Evolutionary conservation across 1,140 invertebrate genomes (phyloP), one percentile per base, ranked within the genome.

Genomic region (Diprion similis): DNA sequence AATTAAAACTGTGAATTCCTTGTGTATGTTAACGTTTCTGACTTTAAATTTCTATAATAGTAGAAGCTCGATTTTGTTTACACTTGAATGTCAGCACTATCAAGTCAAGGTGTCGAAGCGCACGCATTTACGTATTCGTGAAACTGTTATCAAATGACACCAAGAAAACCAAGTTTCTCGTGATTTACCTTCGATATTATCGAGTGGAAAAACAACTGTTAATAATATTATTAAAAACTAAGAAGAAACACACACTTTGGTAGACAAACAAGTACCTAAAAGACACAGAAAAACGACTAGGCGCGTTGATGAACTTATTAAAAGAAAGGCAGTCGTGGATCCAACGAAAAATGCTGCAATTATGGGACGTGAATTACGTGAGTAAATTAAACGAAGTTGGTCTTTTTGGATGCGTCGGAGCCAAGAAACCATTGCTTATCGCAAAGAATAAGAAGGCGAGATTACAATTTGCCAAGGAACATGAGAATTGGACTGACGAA

Each of bases 401-500:
- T 47, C 45, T 73, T 65, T 46, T 65, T 46, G 71, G 70, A 47
- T 46, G 66, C 47, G 59, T 73, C 9, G 66, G 70, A 10, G 66
- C 11, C 18, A 77, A 75, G 51, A 75, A 75, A 59, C 67, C 72
- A n/a, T 71, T 75, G 17, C 66, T 77, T 64, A 70, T 24, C 10
- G 45, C 45, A 10, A 64, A 45, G 11, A 77, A 75, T 71, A 19
- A 24, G 11, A 70, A 67, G 71, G 73, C 46, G 24, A 37, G 74
- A 66, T 66, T 77, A 19, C n/a, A 71, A 45, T 75, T 73, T 59
- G 72, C 72, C 24, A 37, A 67, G 37, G 37, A 74, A 37, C 37
- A 77, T 51, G 37, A 66, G 10, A 17, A 68, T 8, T 78, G 70
- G 74, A 76, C 73, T 66, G 66, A 15, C 18, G 10, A 74, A 19